These are phyloP conservation scores for Streptopelia turtur DNA, from an alignment of 2,797 vertebrate species.

Conservation along the genomic window DNA sequence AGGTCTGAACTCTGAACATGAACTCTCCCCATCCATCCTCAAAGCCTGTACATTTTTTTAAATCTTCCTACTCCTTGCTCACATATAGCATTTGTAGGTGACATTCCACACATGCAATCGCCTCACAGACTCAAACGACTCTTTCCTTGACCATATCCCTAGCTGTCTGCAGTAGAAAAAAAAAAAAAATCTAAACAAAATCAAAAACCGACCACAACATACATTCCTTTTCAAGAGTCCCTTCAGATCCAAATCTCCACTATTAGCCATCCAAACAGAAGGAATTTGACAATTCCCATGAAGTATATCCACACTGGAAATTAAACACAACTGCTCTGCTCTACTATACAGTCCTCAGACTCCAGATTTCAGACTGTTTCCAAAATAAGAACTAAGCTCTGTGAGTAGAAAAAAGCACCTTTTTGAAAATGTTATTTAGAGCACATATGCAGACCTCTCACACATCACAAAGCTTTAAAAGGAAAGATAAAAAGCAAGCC, in stretches of 20 bases:
- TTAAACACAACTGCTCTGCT: neutral
- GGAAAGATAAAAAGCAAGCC: neutral
- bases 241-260: neutral
- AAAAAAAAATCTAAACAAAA: neutral
- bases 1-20: neutral
- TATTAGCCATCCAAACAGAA: neutral
- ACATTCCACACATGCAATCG: neutral
- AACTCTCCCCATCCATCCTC: neutral
- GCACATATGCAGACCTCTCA: fast-evolving
- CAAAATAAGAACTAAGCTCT: neutral
- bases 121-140: neutral
- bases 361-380: neutral
- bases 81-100: fast-evolving
- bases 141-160: neutral
- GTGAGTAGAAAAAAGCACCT: neutral
- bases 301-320: neutral
- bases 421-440: neutral
- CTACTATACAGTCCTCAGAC: neutral
- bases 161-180: neutral
- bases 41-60: neutral
- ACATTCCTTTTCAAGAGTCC: neutral
- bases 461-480: neutral
- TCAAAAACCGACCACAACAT: neutral
- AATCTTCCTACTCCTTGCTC: neutral
- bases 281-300: neutral